Percentiles rank a stretch among this genome's conserved stretches.
These are phyloP conservation scores for Plotosus lineatus DNA, from an alignment of 2,113 vertebrate species.

Conservation along the genomic window DNA sequence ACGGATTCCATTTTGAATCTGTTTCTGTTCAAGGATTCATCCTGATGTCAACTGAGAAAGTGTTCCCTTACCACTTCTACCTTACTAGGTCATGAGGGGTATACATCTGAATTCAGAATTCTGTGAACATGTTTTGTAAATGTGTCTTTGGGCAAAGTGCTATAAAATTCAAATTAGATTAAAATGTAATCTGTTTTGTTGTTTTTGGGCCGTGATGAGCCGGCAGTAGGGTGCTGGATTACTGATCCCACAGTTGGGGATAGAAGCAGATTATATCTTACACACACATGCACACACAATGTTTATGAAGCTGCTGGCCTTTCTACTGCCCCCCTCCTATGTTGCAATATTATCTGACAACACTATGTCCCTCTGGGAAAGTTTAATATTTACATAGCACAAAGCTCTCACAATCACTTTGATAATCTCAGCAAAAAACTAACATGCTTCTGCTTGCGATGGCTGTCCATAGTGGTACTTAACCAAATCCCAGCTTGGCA, in stretches of 20 bases:
- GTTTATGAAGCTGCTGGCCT: constrained; percentile 29
- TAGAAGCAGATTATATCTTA: background rate
- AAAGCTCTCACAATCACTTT: constrained; percentile 35
- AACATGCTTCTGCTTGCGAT: background rate
- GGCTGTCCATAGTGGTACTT: background rate
- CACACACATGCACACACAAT: background rate
- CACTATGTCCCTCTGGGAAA: constrained; percentile 56
- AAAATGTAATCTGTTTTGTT: background rate
- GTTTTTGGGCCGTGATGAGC: too few relatives aligned
- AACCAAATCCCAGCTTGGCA: constrained; percentile 20
- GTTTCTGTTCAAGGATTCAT: background rate
- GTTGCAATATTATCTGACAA: constrained; percentile 63
- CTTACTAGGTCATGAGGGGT: background rate
- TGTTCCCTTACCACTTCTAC: background rate
- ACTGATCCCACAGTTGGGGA: too few relatives aligned
- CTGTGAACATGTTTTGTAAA: background rate
- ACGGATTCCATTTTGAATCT: background rate
- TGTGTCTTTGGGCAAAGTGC: background rate
- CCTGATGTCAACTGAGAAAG: background rate
- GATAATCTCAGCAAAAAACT: constrained; percentile 36
- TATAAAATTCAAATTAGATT: background rate
- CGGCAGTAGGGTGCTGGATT: too few relatives aligned
- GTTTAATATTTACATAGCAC: constrained; percentile 64
- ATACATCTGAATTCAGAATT: constrained; percentile 1
- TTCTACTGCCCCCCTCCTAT: constrained; percentile 48